Evolutionary conservation across 2,797 vertebrate species (phyloP), one percentile per base, ranked within the genome.

Genomic region (Harpagifer antarcticus): DNA sequence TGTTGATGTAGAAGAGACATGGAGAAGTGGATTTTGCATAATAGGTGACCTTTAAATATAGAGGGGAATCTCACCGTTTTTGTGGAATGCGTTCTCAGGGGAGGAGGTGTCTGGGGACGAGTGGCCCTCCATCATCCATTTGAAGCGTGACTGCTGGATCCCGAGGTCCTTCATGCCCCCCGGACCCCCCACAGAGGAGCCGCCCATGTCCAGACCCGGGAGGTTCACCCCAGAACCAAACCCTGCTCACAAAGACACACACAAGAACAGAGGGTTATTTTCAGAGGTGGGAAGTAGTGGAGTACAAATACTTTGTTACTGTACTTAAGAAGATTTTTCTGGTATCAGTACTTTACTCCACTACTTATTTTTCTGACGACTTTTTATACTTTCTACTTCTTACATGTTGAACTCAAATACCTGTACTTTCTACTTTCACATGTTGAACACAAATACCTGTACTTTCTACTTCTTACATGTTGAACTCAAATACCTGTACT

Each of bases 111-210:
- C 96, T 76, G 97, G 96, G 64, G 97, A 96, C 27, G 97, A 96
- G 76, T 98, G 96, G 65, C 96, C 97, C 91, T 99, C 98, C 97
- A 99, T 99, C 98, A 99, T 98, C 94, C 96, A 97, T 89, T 99
- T 99, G 91, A 99, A 99, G 83, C 98, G 97, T 54, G 98, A 99
- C 94, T 99, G 97, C 81, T 97, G 97, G 78, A 94, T 95, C 71
- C 93, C 93, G 0, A 95, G 68, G 73, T 96, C 95, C 85, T 99
- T 98, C 84, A 98, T 96, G 40, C 90, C 82, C n/a, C 89, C 91
- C 40, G 90, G 85, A 15, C 95, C 95, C 78, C 96, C 95, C 55
- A 97, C 94, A 89, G 96, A 96, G 73, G 97, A 94, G 82, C 97
- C 87, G 13, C 98, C 92, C 27, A 95, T 94, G 89, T 99, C 98